A percentile compares a stretch with the other conserved stretches of the same genome.
phyloP scores from a whole-genome alignment of 2,113 vertebrate species.

The Vidua chalybeata region DNA sequence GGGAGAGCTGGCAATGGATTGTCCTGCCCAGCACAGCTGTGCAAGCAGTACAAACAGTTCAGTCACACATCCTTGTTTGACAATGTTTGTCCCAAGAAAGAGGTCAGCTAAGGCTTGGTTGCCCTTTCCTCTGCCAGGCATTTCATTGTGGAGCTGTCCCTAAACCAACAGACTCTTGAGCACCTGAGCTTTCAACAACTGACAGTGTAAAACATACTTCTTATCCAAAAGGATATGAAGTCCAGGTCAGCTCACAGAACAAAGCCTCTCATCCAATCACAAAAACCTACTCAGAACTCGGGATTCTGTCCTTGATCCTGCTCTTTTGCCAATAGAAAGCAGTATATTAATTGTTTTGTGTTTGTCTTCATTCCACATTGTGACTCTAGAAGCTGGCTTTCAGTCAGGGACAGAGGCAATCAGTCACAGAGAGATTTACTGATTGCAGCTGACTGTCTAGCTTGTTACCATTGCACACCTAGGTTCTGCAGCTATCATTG shows the following conservation, averaged over 20 bases:
- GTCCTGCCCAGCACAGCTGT: neutral
- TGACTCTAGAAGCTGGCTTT: neutral
- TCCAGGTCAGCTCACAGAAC: neutral
- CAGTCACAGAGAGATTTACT: neutral
- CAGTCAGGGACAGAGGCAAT: neutral
- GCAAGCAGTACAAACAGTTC: neutral
- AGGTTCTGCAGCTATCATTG: neutral
- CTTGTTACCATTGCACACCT: neutral
- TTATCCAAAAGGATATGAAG: neutral
- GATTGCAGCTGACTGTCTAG: neutral
- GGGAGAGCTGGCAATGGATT: neutral
- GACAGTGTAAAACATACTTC: neutral
- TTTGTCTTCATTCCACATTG: neutral
- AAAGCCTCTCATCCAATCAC: neutral
- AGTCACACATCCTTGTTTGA: neutral
- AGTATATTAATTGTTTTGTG: neutral
- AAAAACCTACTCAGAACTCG: rapidly evolving
- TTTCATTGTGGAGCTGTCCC: conserved; percentile 10
- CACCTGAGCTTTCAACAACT: neutral
- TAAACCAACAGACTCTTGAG: neutral
- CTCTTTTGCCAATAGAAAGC: neutral
- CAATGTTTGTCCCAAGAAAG: conserved; percentile 11
- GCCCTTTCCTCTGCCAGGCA: neutral
- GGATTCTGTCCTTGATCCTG: neutral
- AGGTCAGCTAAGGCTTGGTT: neutral